Evolutionary conservation across 1,140 invertebrate species (phyloP), one percentile per base, ranked within the genome.

Genomic region (Hyphantria cunea): DNA sequence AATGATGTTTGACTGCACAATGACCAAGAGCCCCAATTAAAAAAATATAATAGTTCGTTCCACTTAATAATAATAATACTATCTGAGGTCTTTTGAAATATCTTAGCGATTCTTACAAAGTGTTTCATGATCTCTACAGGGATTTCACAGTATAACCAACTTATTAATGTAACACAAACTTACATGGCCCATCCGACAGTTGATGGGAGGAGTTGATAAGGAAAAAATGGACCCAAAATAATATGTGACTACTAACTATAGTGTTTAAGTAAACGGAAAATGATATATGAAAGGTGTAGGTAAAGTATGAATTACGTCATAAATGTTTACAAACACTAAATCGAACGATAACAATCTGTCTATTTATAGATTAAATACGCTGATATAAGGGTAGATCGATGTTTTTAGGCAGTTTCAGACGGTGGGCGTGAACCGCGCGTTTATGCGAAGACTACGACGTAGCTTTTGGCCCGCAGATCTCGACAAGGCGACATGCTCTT

Each of bases 311-410:
- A 17, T 58, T 58, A 49, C 45, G 45, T 58, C 55, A 58, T 48
- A 33, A 58, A 58, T 58, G 55, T 58, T 58, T 58, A 41, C 34
- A 49, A 58, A 58, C 55, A 58, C 15, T 41, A n/a, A 31, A 31
- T 32, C 6, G 45, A 15, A 58, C 33, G 55, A 49, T 58, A 58
- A 39, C 55, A 13, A n/a, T 12, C 55, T 14, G 17, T 58, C 45
- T 58, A 58, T 58, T 41, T 58, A 31, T 58, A 49, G 55, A 58
- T 25, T 25, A 13, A 14, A 44, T 37, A 44, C 3, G n/a, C 12
- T 44, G 41, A 13, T 44, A 14, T 44, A n/a, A 6, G 41, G 11
- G n/a, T 13, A 44, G 13, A 44, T 13, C 11, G 39, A 42, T 12
- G n/a, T 12, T 11, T 54, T 32, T 56, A 47, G 45, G 17, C 17